Evolutionary conservation across 23 tunicate species (phyloP), one percentile per base, ranked within the genome.

Genomic region (Ascidia mentula): DNA sequence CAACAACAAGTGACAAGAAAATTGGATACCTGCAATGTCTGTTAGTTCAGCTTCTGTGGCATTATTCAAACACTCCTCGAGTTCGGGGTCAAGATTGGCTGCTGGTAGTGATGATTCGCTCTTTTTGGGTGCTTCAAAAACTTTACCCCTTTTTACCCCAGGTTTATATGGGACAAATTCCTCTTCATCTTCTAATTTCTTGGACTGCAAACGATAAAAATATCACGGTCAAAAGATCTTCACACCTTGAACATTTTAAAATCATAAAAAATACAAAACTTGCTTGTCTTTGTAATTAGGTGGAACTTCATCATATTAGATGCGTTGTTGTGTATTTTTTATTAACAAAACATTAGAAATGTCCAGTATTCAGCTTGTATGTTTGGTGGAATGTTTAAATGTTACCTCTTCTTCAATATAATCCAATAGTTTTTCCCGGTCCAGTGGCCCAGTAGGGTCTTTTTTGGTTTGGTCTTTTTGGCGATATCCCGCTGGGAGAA

Each of bases 401-500:
- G n/a, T n/a, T 59, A 77, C 92, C 86, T 89, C 95, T 32, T 90
- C 96, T 46, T 95, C 99, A 72, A 95, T 77, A 38, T 42, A 80
- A 4, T 82, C 46, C 38, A 95, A 18, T 17, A 95, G 69, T 38
- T 90, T 78, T 40, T 95, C 99, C 37, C 99, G 80, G 59, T 95
- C 92, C 18, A 89, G 74, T 31, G 86, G 89, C 32, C 99, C 99
- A 5, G 99, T 95, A 22, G 99, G 91, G 12, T 78, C 85, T 86
- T 95, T 95, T 40, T 69, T 76, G 0, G 99, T 95, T 82, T 95
- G 99, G 73, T 95, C 96, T 85, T 84, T 89, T 45, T 94, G 98
- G 7, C 88, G 74, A 59, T 59, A 60, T n/a, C 85, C 88, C 45
- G 84, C 84, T 34, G 84, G 84, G 3, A 89, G 84, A 40, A 89